Conservation (phyloP, 2,113 vertebrate species). For the Trichechus manatus region DNA sequence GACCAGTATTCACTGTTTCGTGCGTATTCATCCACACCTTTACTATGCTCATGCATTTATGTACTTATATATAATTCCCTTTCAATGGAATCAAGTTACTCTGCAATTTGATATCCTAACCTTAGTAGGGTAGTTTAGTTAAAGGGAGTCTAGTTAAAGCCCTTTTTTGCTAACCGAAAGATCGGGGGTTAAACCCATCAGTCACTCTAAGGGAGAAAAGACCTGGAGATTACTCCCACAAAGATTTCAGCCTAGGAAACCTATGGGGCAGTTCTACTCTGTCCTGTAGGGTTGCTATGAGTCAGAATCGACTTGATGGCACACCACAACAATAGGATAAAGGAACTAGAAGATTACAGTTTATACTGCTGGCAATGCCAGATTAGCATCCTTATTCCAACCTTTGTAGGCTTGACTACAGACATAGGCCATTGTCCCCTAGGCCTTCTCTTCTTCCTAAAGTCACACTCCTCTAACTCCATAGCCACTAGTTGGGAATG, state of each 20-base stretch:
- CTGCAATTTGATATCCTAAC: neutral
- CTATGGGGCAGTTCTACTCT: neutral
- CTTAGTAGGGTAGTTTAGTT: neutral
- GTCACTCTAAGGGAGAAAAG: neutral
- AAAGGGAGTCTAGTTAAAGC: neutral
- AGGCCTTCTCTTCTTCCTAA: neutral
- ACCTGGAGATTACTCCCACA: neutral
- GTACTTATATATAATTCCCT: neutral
- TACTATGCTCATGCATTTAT: neutral
- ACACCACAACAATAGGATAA: neutral
- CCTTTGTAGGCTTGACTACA: fast-evolving
- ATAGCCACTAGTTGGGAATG: neutral
- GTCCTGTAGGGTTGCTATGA: neutral
- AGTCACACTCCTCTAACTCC: neutral
- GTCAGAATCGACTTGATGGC: neutral
- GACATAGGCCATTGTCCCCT: neutral
- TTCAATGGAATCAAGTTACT: neutral
- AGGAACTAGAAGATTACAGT: neutral
- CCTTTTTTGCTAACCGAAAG: neutral
- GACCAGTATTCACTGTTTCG: neutral
- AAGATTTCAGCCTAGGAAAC: neutral
- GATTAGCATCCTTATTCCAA: neutral
- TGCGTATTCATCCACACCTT: neutral
- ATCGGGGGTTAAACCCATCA: too few relatives aligned
- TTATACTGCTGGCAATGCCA: neutral